phyloP scores from a whole-genome alignment of 2,797 vertebrate species.

The Macropodus opercularis region DNA sequence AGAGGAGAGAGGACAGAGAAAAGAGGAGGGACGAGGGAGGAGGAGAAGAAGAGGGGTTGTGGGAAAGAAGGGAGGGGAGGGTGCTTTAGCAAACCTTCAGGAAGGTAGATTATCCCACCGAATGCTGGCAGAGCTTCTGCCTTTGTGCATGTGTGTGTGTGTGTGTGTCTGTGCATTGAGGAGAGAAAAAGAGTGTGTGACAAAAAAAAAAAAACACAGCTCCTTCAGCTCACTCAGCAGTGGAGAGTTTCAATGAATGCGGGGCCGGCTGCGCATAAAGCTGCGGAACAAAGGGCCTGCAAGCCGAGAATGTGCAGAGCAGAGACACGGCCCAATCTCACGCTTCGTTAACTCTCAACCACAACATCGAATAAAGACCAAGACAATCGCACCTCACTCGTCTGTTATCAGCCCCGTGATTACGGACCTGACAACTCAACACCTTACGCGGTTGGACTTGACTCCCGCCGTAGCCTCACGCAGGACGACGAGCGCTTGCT shows the following conservation, averaged over 20 bases:
- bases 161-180: constrained; percentile 16
- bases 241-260: constrained; percentile 77
- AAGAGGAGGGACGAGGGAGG: constrained; percentile 25
- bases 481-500: not conserved
- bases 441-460: constrained; percentile 20
- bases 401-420: constrained; percentile 71
- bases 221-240: constrained; percentile 75
- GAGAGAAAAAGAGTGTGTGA: constrained; percentile 38
- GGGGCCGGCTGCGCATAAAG: constrained; percentile 74
- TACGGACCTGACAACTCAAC: constrained; percentile 48
- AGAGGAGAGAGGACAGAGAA: not conserved
- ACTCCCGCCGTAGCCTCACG: not conserved
- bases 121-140: constrained; percentile 76
- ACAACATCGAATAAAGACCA: constrained; percentile 60
- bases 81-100: constrained; percentile 76
- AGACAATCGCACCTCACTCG: constrained; percentile 66
- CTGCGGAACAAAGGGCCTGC: constrained; percentile 77
- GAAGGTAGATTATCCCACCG: constrained; percentile 83
- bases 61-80: constrained; percentile 39
- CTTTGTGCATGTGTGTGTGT: constrained; percentile 56
- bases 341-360: constrained; percentile 76
- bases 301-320: constrained; percentile 76
- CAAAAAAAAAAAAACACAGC: constrained; percentile 60
- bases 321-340: constrained; percentile 70
- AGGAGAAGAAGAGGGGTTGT: constrained; percentile 41